phyloP scores from a whole-genome alignment of 37 sponge, comb jelly and placozoan species.

The Tethya wilhelma region DNA sequence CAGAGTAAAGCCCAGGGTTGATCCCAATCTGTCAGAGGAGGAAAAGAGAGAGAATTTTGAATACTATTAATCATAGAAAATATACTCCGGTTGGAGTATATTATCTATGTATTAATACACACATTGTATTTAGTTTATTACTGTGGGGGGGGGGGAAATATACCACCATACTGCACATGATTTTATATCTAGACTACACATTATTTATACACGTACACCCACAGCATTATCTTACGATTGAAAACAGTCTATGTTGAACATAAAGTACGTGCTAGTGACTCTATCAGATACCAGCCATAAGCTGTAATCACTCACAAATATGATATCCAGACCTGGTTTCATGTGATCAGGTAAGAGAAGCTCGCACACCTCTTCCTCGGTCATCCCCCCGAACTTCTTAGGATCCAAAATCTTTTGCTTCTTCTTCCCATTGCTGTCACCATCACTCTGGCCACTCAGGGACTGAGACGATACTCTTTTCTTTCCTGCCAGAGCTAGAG shows the following conservation, averaged over 20 bases:
- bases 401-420: slow-evolving; percentile 46
- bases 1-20: slow-evolving; percentile 93
- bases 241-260: too few relatives aligned
- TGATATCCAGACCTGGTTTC: slow-evolving; percentile 73
- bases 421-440: slow-evolving; percentile 25
- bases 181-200: not conserved
- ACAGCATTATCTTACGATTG: too few relatives aligned
- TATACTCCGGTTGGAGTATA: not conserved
- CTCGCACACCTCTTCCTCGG: slow-evolving; percentile 82
- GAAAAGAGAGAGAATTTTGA: not conserved
- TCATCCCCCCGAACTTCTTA: slow-evolving; percentile 81
- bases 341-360: slow-evolving; percentile 82
- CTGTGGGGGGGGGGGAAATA: not conserved
- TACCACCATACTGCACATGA: not conserved
- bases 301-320: slow-evolving; percentile 70
- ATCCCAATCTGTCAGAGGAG: slow-evolving; percentile 81
- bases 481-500: too few relatives aligned
- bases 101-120: not conserved
- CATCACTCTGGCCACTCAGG: too few relatives aligned
- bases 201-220: too few relatives aligned
- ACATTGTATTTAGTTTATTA: too few relatives aligned
- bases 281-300: too few relatives aligned
- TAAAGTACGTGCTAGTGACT: too few relatives aligned
- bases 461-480: too few relatives aligned
- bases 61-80: not conserved